Evolutionary conservation across 2,113 vertebrate genomes (phyloP), one percentile per base, ranked within the genome.

Genomic region (Leucosticte australis): DNA sequence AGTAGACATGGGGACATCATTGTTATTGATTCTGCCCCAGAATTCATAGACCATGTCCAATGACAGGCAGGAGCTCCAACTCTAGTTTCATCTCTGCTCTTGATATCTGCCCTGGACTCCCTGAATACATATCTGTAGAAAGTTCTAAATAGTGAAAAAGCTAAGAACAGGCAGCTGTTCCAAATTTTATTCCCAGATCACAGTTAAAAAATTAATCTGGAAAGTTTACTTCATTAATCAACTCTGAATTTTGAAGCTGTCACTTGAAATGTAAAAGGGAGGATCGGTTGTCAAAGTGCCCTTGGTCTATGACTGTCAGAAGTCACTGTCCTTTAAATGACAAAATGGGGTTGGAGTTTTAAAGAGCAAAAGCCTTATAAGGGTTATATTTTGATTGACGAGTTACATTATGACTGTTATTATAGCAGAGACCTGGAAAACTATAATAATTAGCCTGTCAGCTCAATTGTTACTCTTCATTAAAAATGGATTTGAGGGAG

Each of bases 371-470:
- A 95, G 23, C 23, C 8, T 86, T 89, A 44, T 46, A 70, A 77
- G 53, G 22, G 53, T 79, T 93, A 59, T 52, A 87, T 78, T 96
- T 96, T 98, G 97, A 97, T 89, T 92, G 94, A 98, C 10, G 52
- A 82, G 27, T 91, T 92, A 92, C 56, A 90, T 96, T 96, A 95
- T 94, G 78, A 96, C 50, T 95, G 67, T 95, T 96, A 96, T 95
- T 96, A 92, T 63, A 90, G 75, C 63, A 81, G 71, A 88, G 88
- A 90, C 69, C 73, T 64, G 65, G 83, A 87, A 95, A 96, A 91
- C 83, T 95, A 52, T 81, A 97, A 96, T 97, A 97, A 98, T 97
- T 97, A 96, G 42, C 77, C 57, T 95, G 93, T 96, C 96, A 97
- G 90, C 68, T 96, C 92, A 92, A 86, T 95, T 97, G 89, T 95